Conservation (phyloP, 1,140 invertebrate genomes). For the Eubasilissa regina region DNA sequence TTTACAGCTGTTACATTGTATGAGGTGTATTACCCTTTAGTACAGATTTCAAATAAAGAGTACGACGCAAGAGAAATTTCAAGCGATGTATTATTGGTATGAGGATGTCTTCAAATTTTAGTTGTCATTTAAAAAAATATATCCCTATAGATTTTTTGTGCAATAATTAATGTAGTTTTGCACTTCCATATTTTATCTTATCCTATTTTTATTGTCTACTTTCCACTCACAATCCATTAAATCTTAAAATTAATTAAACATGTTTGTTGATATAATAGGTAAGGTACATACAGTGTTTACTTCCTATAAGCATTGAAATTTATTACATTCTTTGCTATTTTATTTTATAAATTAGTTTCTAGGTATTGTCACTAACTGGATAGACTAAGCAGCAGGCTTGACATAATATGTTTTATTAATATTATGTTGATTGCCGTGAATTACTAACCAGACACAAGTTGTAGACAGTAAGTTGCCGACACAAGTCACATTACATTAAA, state of each 20-base stretch:
- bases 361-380: background rate
- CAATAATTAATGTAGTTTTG: background rate
- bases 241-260: no score
- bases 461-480: no score
- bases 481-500: background rate
- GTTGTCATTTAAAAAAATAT: background rate
- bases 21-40: conserved; percentile 80
- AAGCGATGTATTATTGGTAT: conserved; percentile 68
- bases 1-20: conserved; percentile 81
- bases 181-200: background rate
- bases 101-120: conserved; percentile 25
- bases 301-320: conserved; percentile 2
- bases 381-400: background rate
- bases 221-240: no score
- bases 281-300: background rate
- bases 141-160: background rate
- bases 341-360: background rate
- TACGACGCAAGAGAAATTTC: conserved; percentile 74
- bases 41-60: conserved; percentile 76
- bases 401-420: background rate
- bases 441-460: background rate
- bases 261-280: no score
- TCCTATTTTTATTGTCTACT: no score
- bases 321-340: conserved; percentile 4
- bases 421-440: background rate